phyloP scores from a whole-genome alignment of 2,797 vertebrate species.

The Crenichthys baileyi region DNA sequence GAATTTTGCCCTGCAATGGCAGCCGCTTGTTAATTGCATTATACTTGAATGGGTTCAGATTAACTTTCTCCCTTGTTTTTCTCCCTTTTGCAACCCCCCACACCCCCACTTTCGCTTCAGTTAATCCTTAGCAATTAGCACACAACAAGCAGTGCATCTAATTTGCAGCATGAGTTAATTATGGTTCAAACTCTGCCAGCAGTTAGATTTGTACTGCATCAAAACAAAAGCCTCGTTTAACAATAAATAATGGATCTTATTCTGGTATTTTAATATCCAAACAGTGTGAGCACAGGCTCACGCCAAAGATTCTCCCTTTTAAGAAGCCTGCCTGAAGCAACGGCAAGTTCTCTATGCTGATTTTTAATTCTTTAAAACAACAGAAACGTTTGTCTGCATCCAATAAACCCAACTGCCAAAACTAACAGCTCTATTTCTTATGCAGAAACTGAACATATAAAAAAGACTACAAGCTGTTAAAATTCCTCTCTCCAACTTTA shows the following conservation, averaged over 20 bases:
- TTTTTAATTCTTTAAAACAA: constrained; percentile 48
- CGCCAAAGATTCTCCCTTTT: constrained; percentile 49
- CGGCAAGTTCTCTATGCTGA: constrained; percentile 47
- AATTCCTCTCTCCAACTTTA: neutral
- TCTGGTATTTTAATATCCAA: constrained; percentile 70
- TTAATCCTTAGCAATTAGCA: constrained; percentile 82
- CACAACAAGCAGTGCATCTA: constrained; percentile 76
- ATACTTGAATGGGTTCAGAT: constrained; percentile 72
- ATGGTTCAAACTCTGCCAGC: constrained; percentile 76
- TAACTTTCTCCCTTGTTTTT: constrained; percentile 20
- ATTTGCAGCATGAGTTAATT: constrained; percentile 81
- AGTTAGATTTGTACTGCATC: constrained; percentile 78
- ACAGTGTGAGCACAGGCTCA: constrained; percentile 48
- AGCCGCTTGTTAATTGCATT: constrained; percentile 72
- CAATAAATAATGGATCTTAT: constrained; percentile 77
- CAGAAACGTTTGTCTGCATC: constrained; percentile 20
- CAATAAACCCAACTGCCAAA: constrained; percentile 43
- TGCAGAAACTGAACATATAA: neutral
- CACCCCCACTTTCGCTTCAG: constrained; percentile 63
- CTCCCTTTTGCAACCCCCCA: constrained; percentile 18
- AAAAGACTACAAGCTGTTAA: neutral
- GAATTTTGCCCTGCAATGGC: constrained; percentile 89
- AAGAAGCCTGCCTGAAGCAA: constrained; percentile 49
- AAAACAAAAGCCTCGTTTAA: constrained; percentile 78
- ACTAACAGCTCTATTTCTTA: constrained; percentile 28